Evolutionary conservation across 2,113 vertebrate species (phyloP), one percentile per base, ranked within the genome.

Genomic region (Scomber scombrus): DNA sequence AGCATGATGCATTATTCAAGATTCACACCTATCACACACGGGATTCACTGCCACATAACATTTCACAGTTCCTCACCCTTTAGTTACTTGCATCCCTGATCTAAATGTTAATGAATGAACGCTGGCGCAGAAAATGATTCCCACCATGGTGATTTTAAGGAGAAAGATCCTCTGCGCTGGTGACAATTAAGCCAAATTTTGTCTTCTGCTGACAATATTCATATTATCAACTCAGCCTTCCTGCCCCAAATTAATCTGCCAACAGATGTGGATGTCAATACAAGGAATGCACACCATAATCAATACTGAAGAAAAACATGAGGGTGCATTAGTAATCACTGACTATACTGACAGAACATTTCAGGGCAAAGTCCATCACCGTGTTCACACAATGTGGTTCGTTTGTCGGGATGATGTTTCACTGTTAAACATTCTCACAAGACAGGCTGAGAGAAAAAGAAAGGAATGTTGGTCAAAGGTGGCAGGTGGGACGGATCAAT

Each of bases 1-100:
- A 49, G 75, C n/a, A 14, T 68, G 19, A 80, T 84, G 67, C 58
- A 80, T 87, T 85, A 85, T 90, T 88, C 77, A 87, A 68, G 54
- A 75, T 63, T 65, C 76, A 63, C 80, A 82, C 77, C 71, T 85
- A 80, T 82, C 85, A 82, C 70, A 74, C 67, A 67, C 7, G 65
- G 65, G 51, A 80, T 78, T 83, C 79, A 80, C 68, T 69, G 72
- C 61, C 66, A 85, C 74, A 70, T 58, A 66, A 72, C 77, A 63
- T 81, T 85, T 85, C 71, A 83, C 68, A 71, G 84, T 67, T 79
- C 63, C 75, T 85, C 82, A 61, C 45, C 26, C 78, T 76, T 75
- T 31, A 80, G 43, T 78, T 75, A 71, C 66, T 67, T 21, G 46
- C 52, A 61, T 62, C 47, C 72, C 58, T 69, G 75, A 78, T 81